Base-by-base conservation (phyloP, 2,888 invertebrate genomes). In the Ariolimax columbianus region DNA sequence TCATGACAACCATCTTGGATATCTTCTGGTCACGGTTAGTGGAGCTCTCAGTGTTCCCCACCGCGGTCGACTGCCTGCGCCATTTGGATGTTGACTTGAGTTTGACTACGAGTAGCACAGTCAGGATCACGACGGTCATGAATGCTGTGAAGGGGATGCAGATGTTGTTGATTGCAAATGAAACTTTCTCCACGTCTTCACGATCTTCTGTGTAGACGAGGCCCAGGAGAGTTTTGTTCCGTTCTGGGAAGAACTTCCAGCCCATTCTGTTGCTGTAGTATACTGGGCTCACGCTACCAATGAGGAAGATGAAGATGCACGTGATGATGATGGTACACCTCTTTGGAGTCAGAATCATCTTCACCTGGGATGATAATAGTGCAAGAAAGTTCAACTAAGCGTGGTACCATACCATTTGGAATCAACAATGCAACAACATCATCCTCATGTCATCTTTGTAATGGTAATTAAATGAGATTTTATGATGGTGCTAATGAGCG, bases 1-100 rank as follows among this genome's bases (percentile, higher is more conserved):
- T 82, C 73, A 82, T 70, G 9, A 75, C 63, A 3, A 82, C 82
- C 82, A 72, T 82, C 19, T 73, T 72, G 40, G 73, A n/a, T 9
- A 70, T 63, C n/a, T 40, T 55, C 14, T 38, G 43, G 30, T 82
- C 73, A n/a, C 70, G 43, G 51, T 23, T 72, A 4, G 73, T 38
- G 0, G 30, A 14, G 1, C 9, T 38, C 1, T 59, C 73, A 55
- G 68, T 19, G 40, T 40, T 38, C n/a, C 59, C 59, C 7, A 26
- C n/a, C 11, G 73, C 59, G 0, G 75, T 59, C 19, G 59, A 59
- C 19, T 59, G 17, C 19, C 59, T 73, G 3, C 81, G 70, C 82
- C 82, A 82, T 40, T 73, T 36, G 4, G 70, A 14, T 38, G 43
- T 70, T 9, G 11, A 23, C n/a, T 75, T 55, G 14, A 82, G 73